A percentile compares a stretch with the other conserved stretches of the same genome.
Evolutionary conservation across 1,140 invertebrate species (phyloP).

Genomic region (Maconellicoccus hirsutus): DNA sequence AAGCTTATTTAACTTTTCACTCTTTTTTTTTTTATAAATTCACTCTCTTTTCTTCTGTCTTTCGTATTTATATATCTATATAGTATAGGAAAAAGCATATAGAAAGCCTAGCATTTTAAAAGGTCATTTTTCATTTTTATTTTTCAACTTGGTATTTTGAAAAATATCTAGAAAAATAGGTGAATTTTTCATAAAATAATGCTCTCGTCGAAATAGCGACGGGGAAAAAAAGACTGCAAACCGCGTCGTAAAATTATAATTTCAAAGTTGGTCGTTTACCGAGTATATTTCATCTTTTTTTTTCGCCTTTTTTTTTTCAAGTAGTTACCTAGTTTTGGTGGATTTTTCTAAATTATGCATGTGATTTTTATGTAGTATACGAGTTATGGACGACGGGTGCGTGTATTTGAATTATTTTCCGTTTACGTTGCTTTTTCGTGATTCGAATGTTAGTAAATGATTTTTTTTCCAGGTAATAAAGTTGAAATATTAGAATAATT

Average conservation of each 20-base stretch:
- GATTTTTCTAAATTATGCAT: too few relatives aligned
- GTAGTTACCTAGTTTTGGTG: too few relatives aligned
- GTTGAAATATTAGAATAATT: too few relatives aligned
- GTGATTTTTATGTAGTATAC: too few relatives aligned
- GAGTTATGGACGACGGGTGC: too few relatives aligned
- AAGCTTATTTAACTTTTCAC: constrained; percentile 4
- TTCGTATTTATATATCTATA: neutral
- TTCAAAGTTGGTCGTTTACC: neutral
- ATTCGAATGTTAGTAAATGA: too few relatives aligned
- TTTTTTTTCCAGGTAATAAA: too few relatives aligned
- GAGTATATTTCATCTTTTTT: neutral
- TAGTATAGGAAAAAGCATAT: neutral
- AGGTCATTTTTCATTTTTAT: constrained; percentile 9
- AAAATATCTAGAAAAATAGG: neutral
- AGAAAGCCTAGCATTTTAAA: constrained; percentile 1
- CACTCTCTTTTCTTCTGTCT: neutral
- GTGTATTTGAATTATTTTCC: too few relatives aligned
- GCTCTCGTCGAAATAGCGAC: too few relatives aligned
- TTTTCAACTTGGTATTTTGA: neutral
- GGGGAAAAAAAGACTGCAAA: neutral
- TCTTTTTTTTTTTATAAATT: neutral
- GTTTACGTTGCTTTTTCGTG: too few relatives aligned
- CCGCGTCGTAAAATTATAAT: neutral
- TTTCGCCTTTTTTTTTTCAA: too few relatives aligned
- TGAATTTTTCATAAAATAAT: constrained; percentile 1